Evolutionary conservation across 2,797 vertebrate species (phyloP), one percentile per base, ranked within the genome.

Genomic region (Xiphorhynchus erythropygius): DNA sequence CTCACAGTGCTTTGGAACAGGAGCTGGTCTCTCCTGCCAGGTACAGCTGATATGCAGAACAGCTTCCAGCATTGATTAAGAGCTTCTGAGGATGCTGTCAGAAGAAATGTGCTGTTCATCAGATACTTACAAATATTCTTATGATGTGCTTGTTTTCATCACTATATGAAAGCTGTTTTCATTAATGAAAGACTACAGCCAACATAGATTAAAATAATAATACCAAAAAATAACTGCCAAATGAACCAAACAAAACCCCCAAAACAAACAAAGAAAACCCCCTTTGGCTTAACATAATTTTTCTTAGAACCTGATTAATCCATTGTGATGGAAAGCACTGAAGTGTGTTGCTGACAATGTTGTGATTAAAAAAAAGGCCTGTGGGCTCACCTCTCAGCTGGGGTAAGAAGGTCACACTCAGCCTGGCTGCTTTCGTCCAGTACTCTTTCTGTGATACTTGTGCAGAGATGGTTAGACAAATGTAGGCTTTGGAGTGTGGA

Each of bases 121-220:
- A 88, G 73, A 84, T 81, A 78, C 62, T 44, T 69, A 64, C 22
- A 65, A 65, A 69, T 52, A 90, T 46, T 89, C 27, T 77, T 90
- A 39, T 5, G 21, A 86, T 52, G 39, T 49, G 42, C 35, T 68
- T 78, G 16, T 84, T 95, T 90, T 82, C 39, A 82, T 32, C 42
- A 35, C 35, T 84, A 5, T 33, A 49, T 86, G 65, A 91, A 91
- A 83, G 47, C 28, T 75, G 47, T 73, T 94, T 90, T 76, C 35
- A 76, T 86, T 77, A 88, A 30, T 35, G 46, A 91, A 86, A 94
- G 13, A 59, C 80, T 76, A 63, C 46, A 78, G 70, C 86, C 33
- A 23, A 62, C 28, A 35, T 4, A 73, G 46, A 84, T 75, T 84
- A 65, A 93, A 77, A 86, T 41, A 86, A 50, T 41, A 77, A 60